These are phyloP conservation scores for Paracentrotus lividus DNA, from an alignment of 53 echinoderm and acorn worm genomes.

Conservation along the genomic window DNA sequence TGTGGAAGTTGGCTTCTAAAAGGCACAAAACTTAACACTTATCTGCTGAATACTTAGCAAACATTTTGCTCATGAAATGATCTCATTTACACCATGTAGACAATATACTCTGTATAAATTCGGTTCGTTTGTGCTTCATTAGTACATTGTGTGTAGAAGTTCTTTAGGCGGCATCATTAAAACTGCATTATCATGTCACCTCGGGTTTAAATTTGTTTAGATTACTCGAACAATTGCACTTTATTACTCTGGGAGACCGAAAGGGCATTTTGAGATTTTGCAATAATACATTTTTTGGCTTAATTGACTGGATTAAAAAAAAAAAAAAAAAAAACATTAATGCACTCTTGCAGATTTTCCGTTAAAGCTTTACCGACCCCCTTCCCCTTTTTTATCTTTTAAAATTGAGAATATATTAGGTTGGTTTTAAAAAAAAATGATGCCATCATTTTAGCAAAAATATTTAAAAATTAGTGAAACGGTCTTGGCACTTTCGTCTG, in stretches of 20 bases:
- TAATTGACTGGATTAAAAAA: too few relatives aligned
- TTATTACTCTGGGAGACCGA: neutral
- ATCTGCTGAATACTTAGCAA: neutral
- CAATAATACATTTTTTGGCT: neutral
- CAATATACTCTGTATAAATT: neutral
- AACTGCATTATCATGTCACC: neutral
- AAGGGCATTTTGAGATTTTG: neutral
- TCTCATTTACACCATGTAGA: neutral
- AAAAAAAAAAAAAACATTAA: too few relatives aligned
- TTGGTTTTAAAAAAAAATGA: too few relatives aligned
- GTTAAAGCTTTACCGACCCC: neutral
- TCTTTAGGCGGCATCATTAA: neutral
- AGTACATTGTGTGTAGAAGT: neutral
- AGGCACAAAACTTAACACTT: neutral
- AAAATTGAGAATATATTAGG: too few relatives aligned
- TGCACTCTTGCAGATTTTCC: neutral
- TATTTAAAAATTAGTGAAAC: too few relatives aligned
- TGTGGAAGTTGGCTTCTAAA: neutral
- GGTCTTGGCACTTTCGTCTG: too few relatives aligned
- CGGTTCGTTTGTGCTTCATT: neutral
- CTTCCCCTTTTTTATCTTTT: too few relatives aligned
- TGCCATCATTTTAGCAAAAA: too few relatives aligned
- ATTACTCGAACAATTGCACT: neutral
- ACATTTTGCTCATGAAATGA: neutral
- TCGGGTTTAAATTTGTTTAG: neutral